Evolutionary conservation across 2,888 invertebrate genomes (phyloP), one percentile per base, ranked within the genome.

Genomic region (Drosophila siamana): DNA sequence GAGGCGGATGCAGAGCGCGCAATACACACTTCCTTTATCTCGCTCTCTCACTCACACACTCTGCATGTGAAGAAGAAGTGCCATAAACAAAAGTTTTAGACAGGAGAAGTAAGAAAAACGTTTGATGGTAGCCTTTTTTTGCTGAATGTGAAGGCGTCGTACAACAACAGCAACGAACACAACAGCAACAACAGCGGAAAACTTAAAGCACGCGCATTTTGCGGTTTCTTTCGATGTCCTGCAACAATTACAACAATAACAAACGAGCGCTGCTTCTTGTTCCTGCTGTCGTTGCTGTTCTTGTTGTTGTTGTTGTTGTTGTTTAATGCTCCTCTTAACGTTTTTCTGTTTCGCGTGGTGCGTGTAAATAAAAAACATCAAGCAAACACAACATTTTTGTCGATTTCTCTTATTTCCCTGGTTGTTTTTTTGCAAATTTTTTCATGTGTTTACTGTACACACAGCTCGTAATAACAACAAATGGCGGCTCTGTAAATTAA

Each of bases 1-100:
- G 75, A 81, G 77, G 80, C 89, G 82, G 81, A 71, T 68, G 85
- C 85, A 51, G 63, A 68, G 69, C 61, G 75, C 77, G 72, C 48
- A 63, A 60, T 33, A 59, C 55, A 68, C 69, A 46, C 28, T 33
- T n/a, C n/a, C 9, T 19, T 19, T 9, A 19, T 64, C 69, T 67
- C 46, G 33, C 33, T 33, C n/a, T 11, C 33, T 33, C 33, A 33
- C 33, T 33, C 33, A n/a, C 11, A 33, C 33, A 33, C 33, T 28
- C 28, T 46, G 62, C 56, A 65, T 50, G 66, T 6, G 26, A 7
- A 26, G 26, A 11, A 33, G 33, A 44, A 64, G 70, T 69, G 64
- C 62, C 56, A 71, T 62, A 69, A 69, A 72, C 71, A 71, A 59
- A 70, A 61, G 43, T 56, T 55, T 46, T 56, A 55, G 57, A 74